Conservation (phyloP, 2,797 vertebrate species). For the Hydrolagus colliei region DNA sequence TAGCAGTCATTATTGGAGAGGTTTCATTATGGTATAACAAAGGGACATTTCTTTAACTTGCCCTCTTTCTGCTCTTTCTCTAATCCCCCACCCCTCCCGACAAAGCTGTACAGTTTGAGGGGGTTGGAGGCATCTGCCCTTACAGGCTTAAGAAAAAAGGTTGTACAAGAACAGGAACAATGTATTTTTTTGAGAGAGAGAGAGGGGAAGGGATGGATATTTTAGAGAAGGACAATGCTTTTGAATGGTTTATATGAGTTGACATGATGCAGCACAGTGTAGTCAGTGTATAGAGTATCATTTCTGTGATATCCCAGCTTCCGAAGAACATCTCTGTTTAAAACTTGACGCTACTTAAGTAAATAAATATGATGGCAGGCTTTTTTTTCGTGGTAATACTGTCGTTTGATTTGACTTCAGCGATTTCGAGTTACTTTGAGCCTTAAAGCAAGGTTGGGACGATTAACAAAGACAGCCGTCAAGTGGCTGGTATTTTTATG, state of each 20-base stretch:
- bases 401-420: neutral
- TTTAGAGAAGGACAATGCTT: conserved; percentile 19
- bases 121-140: neutral
- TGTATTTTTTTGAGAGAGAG: neutral
- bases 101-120: conserved; percentile 15
- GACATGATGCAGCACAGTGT: neutral
- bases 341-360: neutral
- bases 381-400: neutral
- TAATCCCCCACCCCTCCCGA: too few relatives aligned
- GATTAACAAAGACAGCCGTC: neutral
- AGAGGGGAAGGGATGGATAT: neutral
- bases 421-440: neutral
- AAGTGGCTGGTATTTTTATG: neutral
- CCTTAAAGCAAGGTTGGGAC: conserved; percentile 1
- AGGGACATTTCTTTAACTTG: conserved; percentile 19
- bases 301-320: neutral
- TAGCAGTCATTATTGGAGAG: conserved; percentile 4
- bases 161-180: neutral
- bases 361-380: neutral
- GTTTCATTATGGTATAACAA: conserved; percentile 20
- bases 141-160: conserved; percentile 6
- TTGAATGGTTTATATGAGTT: neutral
- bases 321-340: neutral
- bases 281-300: neutral
- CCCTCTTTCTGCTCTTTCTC: neutral